Evolutionary conservation across 2,888 invertebrate genomes (phyloP).

Genomic region (Apamea monoglypha): DNA sequence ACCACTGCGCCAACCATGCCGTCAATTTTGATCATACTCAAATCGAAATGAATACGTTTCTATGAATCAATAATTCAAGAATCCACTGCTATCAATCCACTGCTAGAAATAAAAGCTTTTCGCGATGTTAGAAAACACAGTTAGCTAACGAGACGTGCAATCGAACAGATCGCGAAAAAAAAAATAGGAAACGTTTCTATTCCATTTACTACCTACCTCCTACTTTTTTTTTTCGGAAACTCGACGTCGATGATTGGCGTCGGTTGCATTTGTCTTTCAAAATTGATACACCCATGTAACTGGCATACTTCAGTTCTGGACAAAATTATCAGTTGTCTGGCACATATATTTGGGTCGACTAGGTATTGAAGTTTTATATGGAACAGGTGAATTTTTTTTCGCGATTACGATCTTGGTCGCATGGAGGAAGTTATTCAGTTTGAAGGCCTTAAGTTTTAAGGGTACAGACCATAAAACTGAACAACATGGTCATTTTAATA

Average conservation of each 20-base stretch:
- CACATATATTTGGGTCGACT: background rate
- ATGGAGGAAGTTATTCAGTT: background rate
- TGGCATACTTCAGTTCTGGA: background rate
- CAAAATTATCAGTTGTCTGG: background rate
- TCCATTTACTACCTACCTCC: constrained; percentile 1
- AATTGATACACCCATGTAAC: background rate
- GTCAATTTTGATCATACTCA: background rate
- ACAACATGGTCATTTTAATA: too few relatives aligned
- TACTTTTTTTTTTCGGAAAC: background rate
- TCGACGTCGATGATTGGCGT: background rate
- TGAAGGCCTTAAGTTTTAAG: background rate
- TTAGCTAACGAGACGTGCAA: background rate
- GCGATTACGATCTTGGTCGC: background rate
- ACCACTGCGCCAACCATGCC: too few relatives aligned
- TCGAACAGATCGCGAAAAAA: background rate
- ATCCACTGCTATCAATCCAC: background rate
- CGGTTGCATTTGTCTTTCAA: constrained; percentile 25
- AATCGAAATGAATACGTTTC: background rate
- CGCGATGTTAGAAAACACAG: background rate
- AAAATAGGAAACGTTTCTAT: background rate
- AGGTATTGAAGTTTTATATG: background rate
- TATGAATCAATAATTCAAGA: too few relatives aligned
- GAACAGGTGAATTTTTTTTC: background rate
- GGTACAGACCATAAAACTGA: too few relatives aligned
- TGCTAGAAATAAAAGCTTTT: background rate